These are phyloP conservation scores for Struthidea cinerea DNA, from an alignment of 2,113 vertebrate genomes.

Conservation along the genomic window DNA sequence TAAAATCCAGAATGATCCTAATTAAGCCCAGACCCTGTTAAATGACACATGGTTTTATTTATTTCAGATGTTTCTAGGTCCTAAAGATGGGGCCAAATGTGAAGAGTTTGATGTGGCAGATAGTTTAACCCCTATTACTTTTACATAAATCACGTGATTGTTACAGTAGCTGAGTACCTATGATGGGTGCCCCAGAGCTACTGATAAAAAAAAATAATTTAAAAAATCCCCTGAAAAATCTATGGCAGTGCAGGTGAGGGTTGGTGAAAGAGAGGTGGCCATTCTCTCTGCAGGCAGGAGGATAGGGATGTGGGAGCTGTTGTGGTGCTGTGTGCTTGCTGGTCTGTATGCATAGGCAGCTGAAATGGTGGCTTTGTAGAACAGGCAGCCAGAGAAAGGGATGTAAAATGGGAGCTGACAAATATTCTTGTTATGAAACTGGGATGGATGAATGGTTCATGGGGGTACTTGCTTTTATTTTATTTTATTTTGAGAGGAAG, in stretches of 20 bases:
- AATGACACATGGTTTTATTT: conserved; percentile 55
- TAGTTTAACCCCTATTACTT: conserved; percentile 65
- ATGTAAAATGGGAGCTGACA: conserved; percentile 24
- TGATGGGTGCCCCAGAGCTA: background rate
- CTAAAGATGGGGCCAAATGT: conserved; percentile 53
- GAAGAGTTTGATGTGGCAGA: conserved; percentile 54
- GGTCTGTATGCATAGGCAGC: background rate
- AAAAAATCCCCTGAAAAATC: background rate
- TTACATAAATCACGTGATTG: conserved; percentile 45
- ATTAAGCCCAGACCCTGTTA: conserved; percentile 47
- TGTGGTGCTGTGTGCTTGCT: background rate
- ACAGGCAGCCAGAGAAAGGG: background rate
- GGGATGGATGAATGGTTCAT: conserved; percentile 21
- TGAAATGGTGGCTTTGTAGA: conserved; percentile 46
- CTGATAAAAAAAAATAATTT: background rate
- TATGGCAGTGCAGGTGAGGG: background rate
- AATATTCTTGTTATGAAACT: background rate
- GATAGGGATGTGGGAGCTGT: background rate
- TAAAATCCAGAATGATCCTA: conserved; percentile 39
- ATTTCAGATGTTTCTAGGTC: conserved; percentile 63
- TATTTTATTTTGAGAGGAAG: background rate
- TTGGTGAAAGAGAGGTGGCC: background rate
- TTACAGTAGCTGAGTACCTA: background rate
- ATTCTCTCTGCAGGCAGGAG: background rate
- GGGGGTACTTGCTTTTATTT: background rate